Conservation (phyloP, 2,797 vertebrate species). For the Pseudocheirus occidentalis region DNA sequence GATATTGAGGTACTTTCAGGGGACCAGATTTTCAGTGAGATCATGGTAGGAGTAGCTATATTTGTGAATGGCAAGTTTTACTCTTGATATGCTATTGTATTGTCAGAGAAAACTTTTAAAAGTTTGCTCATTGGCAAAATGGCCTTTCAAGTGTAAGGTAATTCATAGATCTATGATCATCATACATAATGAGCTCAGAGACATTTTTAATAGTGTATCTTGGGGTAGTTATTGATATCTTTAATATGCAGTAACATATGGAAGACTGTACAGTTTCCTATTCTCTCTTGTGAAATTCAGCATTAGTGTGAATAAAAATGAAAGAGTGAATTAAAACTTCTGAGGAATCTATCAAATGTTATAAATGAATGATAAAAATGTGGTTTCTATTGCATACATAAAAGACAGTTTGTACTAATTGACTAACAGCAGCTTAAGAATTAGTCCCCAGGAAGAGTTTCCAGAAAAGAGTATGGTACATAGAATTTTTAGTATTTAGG, state of each 20-base stretch:
- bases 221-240: neutral
- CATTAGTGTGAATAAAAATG: conserved; percentile 9
- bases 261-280: neutral
- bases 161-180: neutral
- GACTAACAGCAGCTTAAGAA: conserved; percentile 29
- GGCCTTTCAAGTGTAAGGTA: neutral
- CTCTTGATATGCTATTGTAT: neutral
- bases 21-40: neutral
- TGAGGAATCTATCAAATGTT: neutral
- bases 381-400: neutral
- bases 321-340: neutral
- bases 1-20: neutral
- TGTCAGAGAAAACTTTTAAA: neutral
- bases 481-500: conserved; percentile 21
- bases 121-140: neutral
- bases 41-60: neutral
- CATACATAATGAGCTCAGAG: neutral
- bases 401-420: neutral
- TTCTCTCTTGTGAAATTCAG: conserved; percentile 16
- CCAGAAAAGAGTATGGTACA: neutral
- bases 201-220: conserved; percentile 34
- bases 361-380: neutral
- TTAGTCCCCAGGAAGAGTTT: conserved; percentile 55
- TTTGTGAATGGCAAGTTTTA: neutral
- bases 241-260: neutral